Percentiles rank a stretch among this genome's conserved stretches.
Conservation (phyloP, 2,888 invertebrate species). For the Eristalis tenax region DNA sequence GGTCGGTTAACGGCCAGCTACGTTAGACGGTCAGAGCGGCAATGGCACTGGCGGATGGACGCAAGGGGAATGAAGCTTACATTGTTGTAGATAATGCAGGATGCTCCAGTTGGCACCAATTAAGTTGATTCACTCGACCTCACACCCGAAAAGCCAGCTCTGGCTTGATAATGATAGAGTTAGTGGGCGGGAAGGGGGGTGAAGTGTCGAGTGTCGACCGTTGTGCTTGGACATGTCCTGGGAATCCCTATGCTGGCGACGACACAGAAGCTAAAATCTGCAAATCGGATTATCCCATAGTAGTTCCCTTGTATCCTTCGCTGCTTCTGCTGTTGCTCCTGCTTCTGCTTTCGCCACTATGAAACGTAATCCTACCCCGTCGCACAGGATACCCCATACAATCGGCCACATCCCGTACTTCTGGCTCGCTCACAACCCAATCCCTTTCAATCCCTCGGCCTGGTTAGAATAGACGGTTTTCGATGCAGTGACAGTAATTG, state of each 20-base stretch:
- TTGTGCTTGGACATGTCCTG: conserved; percentile 29
- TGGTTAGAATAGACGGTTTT: conserved; percentile 33
- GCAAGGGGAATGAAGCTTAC: conserved; percentile 23
- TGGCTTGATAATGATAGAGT: background rate
- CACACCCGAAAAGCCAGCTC: conserved; percentile 13
- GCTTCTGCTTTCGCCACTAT: conserved; percentile 30
- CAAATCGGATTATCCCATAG: conserved; percentile 68
- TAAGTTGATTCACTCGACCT: conserved; percentile 59
- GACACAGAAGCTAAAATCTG: conserved; percentile 61
- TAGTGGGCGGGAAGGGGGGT: background rate
- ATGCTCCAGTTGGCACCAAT: conserved; percentile 64
- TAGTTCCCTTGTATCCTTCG: conserved; percentile 33
- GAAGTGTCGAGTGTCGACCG: background rate
- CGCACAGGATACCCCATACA: conserved; percentile 43
- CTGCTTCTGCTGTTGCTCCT: conserved; percentile 2
- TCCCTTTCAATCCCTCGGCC: conserved; percentile 12
- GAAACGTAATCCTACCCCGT: conserved; percentile 58
- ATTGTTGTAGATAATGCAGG: conserved; percentile 59
- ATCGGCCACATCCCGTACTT: conserved; percentile 5
- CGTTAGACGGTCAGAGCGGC: background rate
- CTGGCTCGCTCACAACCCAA: conserved; percentile 16
- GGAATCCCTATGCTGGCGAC: conserved; percentile 40
- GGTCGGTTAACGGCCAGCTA: conserved; percentile 31
- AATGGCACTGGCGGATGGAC: background rate
- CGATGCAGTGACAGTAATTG: conserved; percentile 65